Evolutionary conservation across 2,888 invertebrate species (phyloP), one percentile per base, ranked within the genome.

Genomic region (Polymixis lichenea): DNA sequence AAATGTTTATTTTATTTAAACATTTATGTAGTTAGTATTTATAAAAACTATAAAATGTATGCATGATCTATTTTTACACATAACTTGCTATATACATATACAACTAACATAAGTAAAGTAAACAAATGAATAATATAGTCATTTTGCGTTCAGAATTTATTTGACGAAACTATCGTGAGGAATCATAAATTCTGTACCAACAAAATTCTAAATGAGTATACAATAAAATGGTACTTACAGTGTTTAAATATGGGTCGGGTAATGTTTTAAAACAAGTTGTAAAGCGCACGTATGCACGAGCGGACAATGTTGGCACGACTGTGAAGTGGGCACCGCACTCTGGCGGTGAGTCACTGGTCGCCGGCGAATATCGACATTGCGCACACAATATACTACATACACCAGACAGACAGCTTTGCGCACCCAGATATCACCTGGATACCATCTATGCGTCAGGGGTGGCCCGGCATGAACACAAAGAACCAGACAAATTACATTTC

Each of bases 231-330:
- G 61, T 78, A 91, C 90, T 90, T 86, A 90, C 91, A 85, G 46
- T 77, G 80, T 75, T 78, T 72, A 61, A 46, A 46, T 65, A 66
- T 65, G 67, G 51, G 62, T 53, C 32, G 60, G 64, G 13, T 75
- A 78, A 70, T 80, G 60, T 72, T 46, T 65, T 75, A 78, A 78
- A 82, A 84, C 86, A 88, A 85, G 64, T 84, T 6, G 89, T 86
- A 88, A 90, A 89, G 69, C 86, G 89, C 87, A 88, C 92, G 92
- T 90, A 88, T 83, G 87, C 87, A 89, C 91, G 81, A 87, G 83
- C 89, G 89, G 69, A 83, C 84, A 82, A 86, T 83, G 78, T 82
- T 79, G 78, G 75, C 75, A 80, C 90, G 90, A 92, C 92, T 93
- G 91, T 86, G 88, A 83, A n/a, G 83, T 84, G 84, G 62, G 85